phyloP scores from a whole-genome alignment of 2,113 vertebrate species.

The Cricetomys ansorgei region DNA sequence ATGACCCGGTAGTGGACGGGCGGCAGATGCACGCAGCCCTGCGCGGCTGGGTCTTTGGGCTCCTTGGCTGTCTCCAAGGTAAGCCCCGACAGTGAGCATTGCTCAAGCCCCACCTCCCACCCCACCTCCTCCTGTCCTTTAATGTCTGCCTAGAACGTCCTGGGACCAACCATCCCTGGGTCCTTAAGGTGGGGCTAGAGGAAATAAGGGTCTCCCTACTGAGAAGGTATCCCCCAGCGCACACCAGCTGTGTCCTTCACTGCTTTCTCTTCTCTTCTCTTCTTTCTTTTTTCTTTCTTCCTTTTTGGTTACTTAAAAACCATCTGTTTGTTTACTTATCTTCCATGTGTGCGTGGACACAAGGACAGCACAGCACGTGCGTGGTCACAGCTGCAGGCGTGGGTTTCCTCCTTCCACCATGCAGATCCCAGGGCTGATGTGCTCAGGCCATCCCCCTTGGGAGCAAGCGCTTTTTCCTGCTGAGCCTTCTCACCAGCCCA shows the following conservation, averaged over 20 bases:
- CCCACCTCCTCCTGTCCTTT: neutral
- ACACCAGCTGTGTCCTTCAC: accelerated
- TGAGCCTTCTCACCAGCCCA: neutral
- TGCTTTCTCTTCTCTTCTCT: no score
- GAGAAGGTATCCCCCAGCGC: neutral
- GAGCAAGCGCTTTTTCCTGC: neutral
- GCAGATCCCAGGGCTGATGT: neutral
- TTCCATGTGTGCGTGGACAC: neutral
- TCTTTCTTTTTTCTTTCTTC: neutral
- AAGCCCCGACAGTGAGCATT: accelerated
- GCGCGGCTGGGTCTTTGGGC: slow-evolving; percentile 91
- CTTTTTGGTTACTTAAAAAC: neutral
- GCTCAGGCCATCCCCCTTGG: no score
- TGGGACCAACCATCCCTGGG: neutral
- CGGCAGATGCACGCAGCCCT: slow-evolving; percentile 89
- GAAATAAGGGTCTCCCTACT: accelerated
- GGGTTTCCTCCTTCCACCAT: neutral
- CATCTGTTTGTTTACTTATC: neutral
- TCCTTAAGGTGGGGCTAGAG: neutral
- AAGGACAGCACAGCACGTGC: neutral
- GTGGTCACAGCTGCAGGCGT: no score
- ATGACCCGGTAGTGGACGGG: slow-evolving; percentile 90
- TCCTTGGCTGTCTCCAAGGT: slow-evolving; percentile 94
- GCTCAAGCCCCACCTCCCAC: neutral
- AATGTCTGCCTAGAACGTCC: neutral